A percentile compares a stretch with the other conserved stretches of the same genome.
phyloP scores from a whole-genome alignment of 2,888 invertebrate genomes.

The Perizoma affinitatum region DNA sequence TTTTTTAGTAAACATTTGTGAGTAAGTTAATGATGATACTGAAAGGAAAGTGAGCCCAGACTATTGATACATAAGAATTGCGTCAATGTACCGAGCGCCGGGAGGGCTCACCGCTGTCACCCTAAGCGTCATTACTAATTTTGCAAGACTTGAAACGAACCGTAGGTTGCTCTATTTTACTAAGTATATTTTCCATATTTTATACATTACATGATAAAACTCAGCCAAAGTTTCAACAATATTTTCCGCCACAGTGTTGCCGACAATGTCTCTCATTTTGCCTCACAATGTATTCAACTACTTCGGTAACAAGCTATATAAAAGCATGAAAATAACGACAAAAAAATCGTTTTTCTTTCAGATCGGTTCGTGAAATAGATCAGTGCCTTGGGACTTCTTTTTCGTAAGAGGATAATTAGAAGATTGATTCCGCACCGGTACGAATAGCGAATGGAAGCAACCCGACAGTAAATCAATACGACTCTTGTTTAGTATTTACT shows the following conservation, averaged over 20 bases:
- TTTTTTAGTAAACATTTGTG: too few species aligned
- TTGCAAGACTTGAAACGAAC: too few species aligned
- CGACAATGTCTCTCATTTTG: conserved; percentile 29
- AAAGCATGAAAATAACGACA: conserved; percentile 28
- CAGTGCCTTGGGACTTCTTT: conserved; percentile 37
- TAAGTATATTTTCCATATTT: too few species aligned
- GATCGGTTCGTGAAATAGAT: conserved; percentile 34
- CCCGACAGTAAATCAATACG: conserved; percentile 38
- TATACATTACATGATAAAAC: too few species aligned
- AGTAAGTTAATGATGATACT: too few species aligned
- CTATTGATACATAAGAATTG: too few species aligned
- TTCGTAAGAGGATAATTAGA: conserved; percentile 41
- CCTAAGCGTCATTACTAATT: too few species aligned
- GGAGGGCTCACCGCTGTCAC: too few species aligned
- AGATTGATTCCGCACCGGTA: conserved; percentile 39
- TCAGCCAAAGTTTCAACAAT: conserved; percentile 5
- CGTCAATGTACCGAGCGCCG: too few species aligned
- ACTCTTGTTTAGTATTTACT: conserved; percentile 21
- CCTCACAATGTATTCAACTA: conserved; percentile 23
- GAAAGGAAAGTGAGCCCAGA: too few species aligned
- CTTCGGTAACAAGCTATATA: conserved; percentile 23
- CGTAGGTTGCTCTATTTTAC: too few species aligned
- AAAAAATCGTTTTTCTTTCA: conserved; percentile 29
- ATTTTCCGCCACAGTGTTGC: conserved; percentile 18
- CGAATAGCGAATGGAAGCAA: conserved; percentile 37